Base-by-base conservation (phyloP, 2,113 vertebrate species). In the Entelurus aequoreus region DNA sequence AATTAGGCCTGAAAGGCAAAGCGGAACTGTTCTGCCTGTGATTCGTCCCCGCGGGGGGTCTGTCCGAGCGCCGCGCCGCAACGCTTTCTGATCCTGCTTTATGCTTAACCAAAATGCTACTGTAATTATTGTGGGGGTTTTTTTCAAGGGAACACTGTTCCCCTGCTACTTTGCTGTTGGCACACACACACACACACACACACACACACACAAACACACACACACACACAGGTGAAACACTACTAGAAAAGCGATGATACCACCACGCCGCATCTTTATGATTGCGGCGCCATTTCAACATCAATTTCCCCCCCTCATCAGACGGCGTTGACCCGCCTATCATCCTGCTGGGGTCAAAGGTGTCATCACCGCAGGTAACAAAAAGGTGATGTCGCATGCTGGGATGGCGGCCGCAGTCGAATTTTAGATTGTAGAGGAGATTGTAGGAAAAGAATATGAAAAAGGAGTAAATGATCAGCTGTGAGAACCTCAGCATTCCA, bases 81-180 rank as follows among this genome's bases (percentile, higher is more conserved):
- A 85, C 81, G 84, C 88, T 57, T 88, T 91, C 91, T 87, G 86
- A 91, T 93, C 92, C 85, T 84, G 66, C 90, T 89, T 93, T 89
- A 91, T 90, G 94, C 92, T 95, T 95, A 93, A 97, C 94, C 93
- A 88, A 94, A 95, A 95, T 94, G 90, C 89, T 93, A 89, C 90
- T 89, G 91, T 95, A 97, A 97, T 97, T 98, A 94, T 93, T 93
- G 90, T 28, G 28, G 21, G 21, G 21, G 1, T 93, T 94, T 93
- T 94, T 36, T 79, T 83, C 78, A 84, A 82, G 93, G 92, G 91
- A 90, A 92, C 91, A 89, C 91, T 90, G 89, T 93, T 94, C 93
- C 93, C 91, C 64, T 90, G 92, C 94, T 94, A 94, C 88, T 91
- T 92, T 91, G 91, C 91, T 92, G 91, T 90, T 86, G 90, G 91